Evolutionary conservation across 2,797 vertebrate species (phyloP).

Genomic region (Euphonia xanthogaster): DNA sequence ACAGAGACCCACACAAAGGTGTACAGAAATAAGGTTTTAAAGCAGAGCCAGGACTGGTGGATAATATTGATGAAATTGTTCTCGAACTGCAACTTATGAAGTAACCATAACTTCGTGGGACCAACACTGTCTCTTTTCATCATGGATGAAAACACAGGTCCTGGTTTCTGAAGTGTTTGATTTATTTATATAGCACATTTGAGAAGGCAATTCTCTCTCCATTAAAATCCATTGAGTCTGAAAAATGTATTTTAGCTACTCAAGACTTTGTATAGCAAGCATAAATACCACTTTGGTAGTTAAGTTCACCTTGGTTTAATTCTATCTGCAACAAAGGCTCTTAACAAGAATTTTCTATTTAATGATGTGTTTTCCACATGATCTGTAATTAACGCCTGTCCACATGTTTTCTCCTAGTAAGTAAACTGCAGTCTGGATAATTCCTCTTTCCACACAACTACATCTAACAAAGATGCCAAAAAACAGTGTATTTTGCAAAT

Average conservation of each 20-base stretch:
- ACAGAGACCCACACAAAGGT: background rate
- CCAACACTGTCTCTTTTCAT: background rate
- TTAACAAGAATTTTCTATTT: background rate
- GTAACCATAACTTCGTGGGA: background rate
- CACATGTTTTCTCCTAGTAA: background rate
- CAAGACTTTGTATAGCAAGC: background rate
- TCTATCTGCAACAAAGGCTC: background rate
- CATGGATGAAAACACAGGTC: background rate
- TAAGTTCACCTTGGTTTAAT: background rate
- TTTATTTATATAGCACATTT: background rate
- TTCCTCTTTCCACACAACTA: background rate
- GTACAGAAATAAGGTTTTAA: background rate
- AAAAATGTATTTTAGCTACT: background rate
- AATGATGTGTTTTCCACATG: background rate
- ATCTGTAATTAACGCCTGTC: background rate
- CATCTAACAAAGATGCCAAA: background rate
- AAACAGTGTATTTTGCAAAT: background rate
- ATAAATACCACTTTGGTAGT: background rate
- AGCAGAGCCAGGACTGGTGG: background rate
- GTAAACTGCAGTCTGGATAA: background rate
- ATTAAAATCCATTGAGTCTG: background rate
- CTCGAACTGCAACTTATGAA: background rate
- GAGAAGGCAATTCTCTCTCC: background rate
- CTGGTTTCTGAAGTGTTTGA: background rate
- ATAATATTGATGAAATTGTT: background rate